Conservation (phyloP, 2,113 vertebrate species). For the Danio rerio region DNA sequence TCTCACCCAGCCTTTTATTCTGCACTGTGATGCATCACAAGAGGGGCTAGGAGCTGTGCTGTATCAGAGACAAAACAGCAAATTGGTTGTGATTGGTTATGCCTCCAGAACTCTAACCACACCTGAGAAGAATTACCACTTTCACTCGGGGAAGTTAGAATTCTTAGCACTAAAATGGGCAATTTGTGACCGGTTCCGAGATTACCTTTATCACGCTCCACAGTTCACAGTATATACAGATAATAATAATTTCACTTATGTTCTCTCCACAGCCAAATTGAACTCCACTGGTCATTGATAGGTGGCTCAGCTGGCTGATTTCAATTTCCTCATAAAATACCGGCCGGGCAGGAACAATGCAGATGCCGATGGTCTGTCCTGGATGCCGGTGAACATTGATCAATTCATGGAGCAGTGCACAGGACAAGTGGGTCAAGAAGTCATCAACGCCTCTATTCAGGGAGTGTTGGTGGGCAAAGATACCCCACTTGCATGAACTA, state of each 20-base stretch:
- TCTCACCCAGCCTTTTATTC: not conserved
- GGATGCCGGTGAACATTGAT: not conserved
- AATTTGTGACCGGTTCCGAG: conserved; percentile 17
- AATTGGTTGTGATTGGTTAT: conserved; percentile 40
- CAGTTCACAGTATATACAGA: conserved; percentile 7
- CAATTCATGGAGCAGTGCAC: conserved; percentile 29
- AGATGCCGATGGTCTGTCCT: conserved; percentile 17
- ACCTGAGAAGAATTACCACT: conserved; percentile 45
- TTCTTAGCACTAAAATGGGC: conserved; percentile 27
- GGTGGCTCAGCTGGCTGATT: conserved; percentile 39
- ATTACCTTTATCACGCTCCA: conserved; percentile 27
- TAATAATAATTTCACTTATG: conserved; percentile 11
- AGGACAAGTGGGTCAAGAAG: conserved; percentile 13
- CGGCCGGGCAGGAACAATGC: conserved; percentile 27
- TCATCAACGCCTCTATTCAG: conserved; percentile 2
- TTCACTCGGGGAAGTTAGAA: conserved; percentile 50
- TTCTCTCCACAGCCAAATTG: conserved; percentile 39
- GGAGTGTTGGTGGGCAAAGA: not conserved
- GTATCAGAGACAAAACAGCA: too few species aligned
- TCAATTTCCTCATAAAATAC: conserved; percentile 47
- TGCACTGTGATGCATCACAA: too few species aligned
- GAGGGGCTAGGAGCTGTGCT: too few species aligned
- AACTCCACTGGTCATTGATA: conserved; percentile 27
- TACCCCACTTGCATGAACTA: not conserved
- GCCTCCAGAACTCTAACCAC: conserved; percentile 38